These are phyloP conservation scores for Caerostris extrusa DNA, from an alignment of 1,140 invertebrate species.

Conservation along the genomic window DNA sequence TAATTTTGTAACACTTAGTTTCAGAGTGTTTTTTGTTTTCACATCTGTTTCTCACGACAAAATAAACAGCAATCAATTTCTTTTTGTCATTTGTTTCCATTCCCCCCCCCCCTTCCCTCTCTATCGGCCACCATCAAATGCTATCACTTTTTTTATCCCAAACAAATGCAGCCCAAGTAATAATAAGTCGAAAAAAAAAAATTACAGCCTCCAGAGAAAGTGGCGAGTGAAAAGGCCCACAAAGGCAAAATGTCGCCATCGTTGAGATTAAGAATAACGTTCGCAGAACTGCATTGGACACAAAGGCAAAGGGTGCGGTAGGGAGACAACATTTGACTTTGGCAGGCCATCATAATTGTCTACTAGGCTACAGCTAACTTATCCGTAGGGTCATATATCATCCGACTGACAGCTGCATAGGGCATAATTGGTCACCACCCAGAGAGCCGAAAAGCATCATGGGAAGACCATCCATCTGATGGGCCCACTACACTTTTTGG, in stretches of 20 bases:
- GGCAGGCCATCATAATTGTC: constrained; percentile 58
- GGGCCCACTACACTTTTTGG: neutral
- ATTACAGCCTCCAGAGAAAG: neutral
- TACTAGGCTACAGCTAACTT: constrained; percentile 41
- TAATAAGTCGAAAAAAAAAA: too few species aligned
- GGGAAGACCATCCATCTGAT: neutral
- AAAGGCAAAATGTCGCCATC: neutral
- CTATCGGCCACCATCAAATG: neutral
- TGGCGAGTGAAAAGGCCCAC: neutral
- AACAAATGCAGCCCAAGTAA: too few species aligned
- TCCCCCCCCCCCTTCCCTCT: neutral
- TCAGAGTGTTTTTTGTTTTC: neutral
- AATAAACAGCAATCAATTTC: neutral
- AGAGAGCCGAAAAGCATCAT: constrained; percentile 31
- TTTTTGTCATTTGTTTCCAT: neutral
- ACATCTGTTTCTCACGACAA: neutral
- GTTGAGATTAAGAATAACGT: neutral
- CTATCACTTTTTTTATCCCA: neutral
- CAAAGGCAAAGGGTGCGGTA: neutral
- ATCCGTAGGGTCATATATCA: constrained; percentile 58
- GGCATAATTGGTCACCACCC: constrained; percentile 67
- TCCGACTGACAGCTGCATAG: constrained; percentile 48
- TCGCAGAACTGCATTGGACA: neutral
- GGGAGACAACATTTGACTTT: neutral
- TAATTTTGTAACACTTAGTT: neutral